Percentiles rank a stretch among this genome's conserved stretches.
Evolutionary conservation across 2,888 invertebrate species (phyloP).

Genomic region (Netelia melanura): DNA sequence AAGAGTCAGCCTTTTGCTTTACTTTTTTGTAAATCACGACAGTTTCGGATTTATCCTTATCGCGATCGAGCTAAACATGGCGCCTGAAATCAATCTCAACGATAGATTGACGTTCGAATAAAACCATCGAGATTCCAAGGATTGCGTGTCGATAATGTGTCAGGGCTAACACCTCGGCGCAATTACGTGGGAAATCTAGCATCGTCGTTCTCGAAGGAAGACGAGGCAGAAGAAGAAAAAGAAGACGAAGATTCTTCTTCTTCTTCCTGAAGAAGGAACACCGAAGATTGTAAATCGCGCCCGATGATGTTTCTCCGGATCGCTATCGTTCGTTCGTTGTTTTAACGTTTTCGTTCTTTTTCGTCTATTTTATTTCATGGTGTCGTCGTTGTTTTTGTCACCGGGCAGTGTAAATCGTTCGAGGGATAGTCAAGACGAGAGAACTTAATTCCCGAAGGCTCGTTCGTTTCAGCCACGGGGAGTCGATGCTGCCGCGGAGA

Average conservation of each 20-base stretch:
- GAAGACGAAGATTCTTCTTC: neutral
- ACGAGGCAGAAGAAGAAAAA: neutral
- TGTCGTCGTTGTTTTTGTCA: conserved; percentile 8
- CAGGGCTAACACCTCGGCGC: conserved; percentile 31
- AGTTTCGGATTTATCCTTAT: neutral
- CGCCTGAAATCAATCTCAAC: neutral
- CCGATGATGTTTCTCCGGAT: conserved; percentile 16
- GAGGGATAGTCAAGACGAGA: conserved; percentile 23
- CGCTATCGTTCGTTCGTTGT: neutral
- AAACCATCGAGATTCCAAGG: conserved; percentile 13
- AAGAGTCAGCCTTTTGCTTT: too few species aligned
- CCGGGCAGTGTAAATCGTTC: neutral
- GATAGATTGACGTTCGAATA: neutral
- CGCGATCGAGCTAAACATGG: neutral
- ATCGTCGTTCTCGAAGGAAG: neutral
- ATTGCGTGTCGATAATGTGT: conserved; percentile 39
- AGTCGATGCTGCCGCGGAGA: neutral
- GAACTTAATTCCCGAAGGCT: conserved; percentile 47
- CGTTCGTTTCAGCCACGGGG: neutral
- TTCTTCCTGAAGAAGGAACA: neutral
- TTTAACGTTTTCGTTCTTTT: neutral
- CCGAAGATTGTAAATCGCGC: conserved; percentile 7
- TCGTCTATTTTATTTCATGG: neutral
- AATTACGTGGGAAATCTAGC: conserved; percentile 18
- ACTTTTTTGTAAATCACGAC: too few species aligned